phyloP scores from a whole-genome alignment of 2,888 invertebrate genomes.

The Epicampocera succincta region DNA sequence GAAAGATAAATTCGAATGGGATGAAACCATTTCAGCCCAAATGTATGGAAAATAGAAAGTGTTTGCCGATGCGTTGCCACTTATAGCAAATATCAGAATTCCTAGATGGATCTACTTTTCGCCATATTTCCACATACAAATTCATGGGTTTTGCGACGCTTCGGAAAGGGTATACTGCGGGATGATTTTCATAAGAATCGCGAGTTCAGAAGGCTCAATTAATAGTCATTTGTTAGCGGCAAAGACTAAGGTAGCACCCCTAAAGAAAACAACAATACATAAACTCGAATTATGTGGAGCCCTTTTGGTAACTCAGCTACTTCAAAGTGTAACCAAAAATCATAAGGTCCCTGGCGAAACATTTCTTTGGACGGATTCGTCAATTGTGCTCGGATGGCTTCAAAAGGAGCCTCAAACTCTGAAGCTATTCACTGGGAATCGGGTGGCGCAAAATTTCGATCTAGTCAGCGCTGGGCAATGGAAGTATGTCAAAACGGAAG shows the following conservation, averaged over 20 bases:
- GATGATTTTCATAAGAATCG: not conserved
- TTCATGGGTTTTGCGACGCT: not conserved
- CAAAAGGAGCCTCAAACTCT: constrained; percentile 27
- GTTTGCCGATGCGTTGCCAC: not conserved
- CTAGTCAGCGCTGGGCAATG: not conserved
- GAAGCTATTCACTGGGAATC: constrained; percentile 29
- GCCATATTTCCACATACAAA: not conserved
- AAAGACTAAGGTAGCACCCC: constrained; percentile 30
- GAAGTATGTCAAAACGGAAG: constrained; percentile 25
- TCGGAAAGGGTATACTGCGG: constrained; percentile 37
- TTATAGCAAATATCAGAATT: not conserved
- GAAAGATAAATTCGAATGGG: constrained; percentile 24
- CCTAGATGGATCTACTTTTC: constrained; percentile 34
- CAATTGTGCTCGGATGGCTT: constrained; percentile 44
- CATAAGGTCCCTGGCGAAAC: not conserved
- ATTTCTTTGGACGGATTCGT: constrained; percentile 37
- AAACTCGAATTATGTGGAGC: constrained; percentile 40
- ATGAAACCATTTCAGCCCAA: not conserved
- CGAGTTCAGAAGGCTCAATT: not conserved
- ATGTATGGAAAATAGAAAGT: constrained; percentile 2
- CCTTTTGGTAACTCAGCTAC: not conserved
- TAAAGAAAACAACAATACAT: constrained; percentile 28
- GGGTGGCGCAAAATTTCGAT: constrained; percentile 1
- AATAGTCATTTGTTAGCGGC: not conserved
- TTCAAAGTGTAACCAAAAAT: not conserved